Conservation (phyloP, 53 echinoderm and acorn worm species). For the Paracentrotus lividus region DNA sequence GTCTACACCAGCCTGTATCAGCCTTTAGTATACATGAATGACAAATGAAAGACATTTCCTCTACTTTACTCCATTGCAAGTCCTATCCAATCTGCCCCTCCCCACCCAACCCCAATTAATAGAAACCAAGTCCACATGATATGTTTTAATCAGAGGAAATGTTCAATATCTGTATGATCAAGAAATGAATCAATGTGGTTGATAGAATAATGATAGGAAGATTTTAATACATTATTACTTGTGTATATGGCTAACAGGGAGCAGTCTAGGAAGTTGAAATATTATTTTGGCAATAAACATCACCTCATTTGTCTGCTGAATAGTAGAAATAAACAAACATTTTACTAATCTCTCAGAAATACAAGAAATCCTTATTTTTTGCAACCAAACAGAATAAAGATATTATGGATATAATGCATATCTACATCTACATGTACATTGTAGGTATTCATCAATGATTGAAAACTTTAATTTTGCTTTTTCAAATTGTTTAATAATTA, state of each 20-base stretch:
- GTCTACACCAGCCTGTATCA: conserved; percentile 23
- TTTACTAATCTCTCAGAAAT: no score
- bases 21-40: not conserved
- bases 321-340: no score
- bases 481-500: no score
- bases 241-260: no score
- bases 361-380: not conserved
- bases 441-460: no score
- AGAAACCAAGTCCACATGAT: not conserved
- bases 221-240: no score
- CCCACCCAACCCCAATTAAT: not conserved
- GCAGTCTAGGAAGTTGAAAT: no score
- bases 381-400: not conserved
- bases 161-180: not conserved
- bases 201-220: no score
- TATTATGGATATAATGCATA: not conserved
- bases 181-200: not conserved
- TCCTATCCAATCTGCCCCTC: not conserved
- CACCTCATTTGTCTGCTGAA: no score
- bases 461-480: no score
- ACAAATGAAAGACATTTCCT: conserved; percentile 38
- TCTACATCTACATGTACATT: not conserved
- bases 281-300: not conserved
- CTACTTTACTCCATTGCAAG: not conserved
- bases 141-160: not conserved